Evolutionary conservation across 2,888 invertebrate genomes (phyloP), one percentile per base, ranked within the genome.

Genomic region (Drosophila subquinaria): DNA sequence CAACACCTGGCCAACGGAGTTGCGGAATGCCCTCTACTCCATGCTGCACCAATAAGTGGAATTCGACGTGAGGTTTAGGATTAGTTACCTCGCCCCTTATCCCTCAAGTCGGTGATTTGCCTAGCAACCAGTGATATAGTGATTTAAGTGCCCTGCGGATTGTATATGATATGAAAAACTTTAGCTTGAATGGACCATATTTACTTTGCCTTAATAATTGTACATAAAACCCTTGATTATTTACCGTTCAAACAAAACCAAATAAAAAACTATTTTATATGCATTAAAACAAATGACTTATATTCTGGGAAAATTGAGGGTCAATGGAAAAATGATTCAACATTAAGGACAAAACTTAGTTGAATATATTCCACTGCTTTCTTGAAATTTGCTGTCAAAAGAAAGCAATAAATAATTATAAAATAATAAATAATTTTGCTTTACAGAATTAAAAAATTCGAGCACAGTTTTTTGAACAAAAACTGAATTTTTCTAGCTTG

Each of bases 71-170:
- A 10, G 23, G 20, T 20, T 30, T 11, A 23, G 23, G 38, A 30
- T 15, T 27, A 33, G 10, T 9, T 42, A 30, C 30, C 8, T 36
- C 71, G 33, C 36, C 8, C 36, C n/a, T n/a, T n/a, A n/a, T n/a
- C n/a, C 70, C 36, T 36, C 47, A 5, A 42, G 11, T 47, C 65
- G 80, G 86, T 88, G 88, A 83, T 81, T 75, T 85, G 88, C 84
- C 50, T 78, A 86, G 84, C 84, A 85, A 83, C 83, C 83, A 88
- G 84, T 85, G 84, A 85, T 85, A 85, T 88, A 88, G 72, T 60
- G 33, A 33, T 63, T 61, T 88, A 88, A 85, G 86, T 55, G 68
- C 36, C 61, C 20, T 35, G 56, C 35, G 45, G 30, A 85, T 88
- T 84, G 83, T 88, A 76, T 52, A 78, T 69, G 52, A 62, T 65